Percentiles rank a stretch among this genome's conserved stretches.
These are phyloP conservation scores for Zaprionus nigranus DNA, from an alignment of 1,140 invertebrate genomes.

Conservation along the genomic window DNA sequence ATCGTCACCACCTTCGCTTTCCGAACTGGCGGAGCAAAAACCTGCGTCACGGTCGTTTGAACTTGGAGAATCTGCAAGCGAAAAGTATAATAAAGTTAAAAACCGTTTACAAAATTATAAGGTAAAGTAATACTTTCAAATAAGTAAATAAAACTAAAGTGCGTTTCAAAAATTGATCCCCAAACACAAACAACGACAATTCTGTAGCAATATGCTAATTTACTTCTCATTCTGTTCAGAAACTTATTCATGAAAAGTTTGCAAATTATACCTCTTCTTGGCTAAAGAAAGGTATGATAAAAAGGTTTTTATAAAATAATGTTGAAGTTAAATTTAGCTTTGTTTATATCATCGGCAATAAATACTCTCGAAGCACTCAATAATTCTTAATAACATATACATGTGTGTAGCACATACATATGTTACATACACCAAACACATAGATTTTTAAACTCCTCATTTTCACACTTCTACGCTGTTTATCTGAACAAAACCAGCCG, in stretches of 20 bases:
- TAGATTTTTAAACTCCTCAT: conserved; percentile 4
- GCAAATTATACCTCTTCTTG: too few relatives aligned
- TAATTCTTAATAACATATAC: not conserved
- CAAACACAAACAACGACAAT: too few relatives aligned
- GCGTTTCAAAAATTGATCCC: too few relatives aligned
- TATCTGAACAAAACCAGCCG: conserved; percentile 27
- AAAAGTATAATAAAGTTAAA: conserved; percentile 2
- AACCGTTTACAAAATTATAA: not conserved
- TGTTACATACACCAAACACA: not conserved
- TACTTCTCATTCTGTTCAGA: too few relatives aligned
- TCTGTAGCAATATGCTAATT: too few relatives aligned
- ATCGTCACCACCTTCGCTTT: conserved; percentile 86
- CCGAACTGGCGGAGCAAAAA: conserved; percentile 88
- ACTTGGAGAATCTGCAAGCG: conserved; percentile 79
- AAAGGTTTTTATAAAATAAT: too few relatives aligned
- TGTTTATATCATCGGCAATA: not conserved
- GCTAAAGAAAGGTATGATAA: too few relatives aligned
- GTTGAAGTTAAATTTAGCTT: not conserved
- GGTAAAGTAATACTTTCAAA: not conserved
- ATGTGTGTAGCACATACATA: not conserved
- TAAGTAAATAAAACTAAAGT: not conserved
- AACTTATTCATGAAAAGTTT: too few relatives aligned
- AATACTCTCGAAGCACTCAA: not conserved
- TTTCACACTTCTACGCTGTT: conserved; percentile 13
- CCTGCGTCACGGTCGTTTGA: conserved; percentile 88